Evolutionary conservation across 1,140 invertebrate genomes (phyloP).

Genomic region (Rhyzopertha dominica): DNA sequence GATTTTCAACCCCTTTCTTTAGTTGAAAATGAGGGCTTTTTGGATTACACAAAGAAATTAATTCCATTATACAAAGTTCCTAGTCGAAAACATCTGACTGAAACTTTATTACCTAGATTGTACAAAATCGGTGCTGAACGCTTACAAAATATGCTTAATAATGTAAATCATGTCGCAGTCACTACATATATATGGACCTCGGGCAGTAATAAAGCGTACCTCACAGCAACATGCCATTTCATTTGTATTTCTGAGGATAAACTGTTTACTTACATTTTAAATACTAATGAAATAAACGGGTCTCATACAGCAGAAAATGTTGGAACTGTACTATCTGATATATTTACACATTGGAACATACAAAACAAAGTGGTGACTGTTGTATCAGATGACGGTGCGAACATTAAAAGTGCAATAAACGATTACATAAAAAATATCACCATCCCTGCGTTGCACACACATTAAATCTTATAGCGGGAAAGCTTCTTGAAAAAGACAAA

Average conservation of each 20-base stretch:
- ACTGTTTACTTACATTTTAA: no score
- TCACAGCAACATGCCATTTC: no score
- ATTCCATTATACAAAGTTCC: slow-evolving; percentile 13
- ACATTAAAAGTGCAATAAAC: slow-evolving; percentile 12
- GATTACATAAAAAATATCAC: no score
- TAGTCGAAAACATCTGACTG: slow-evolving; percentile 15
- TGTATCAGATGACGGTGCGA: slow-evolving; percentile 15
- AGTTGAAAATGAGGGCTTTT: slow-evolving; percentile 19
- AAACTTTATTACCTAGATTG: slow-evolving; percentile 3
- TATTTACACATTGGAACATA: slow-evolving; percentile 16
- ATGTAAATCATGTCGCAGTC: slow-evolving; percentile 2
- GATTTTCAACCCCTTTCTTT: slow-evolving; percentile 17
- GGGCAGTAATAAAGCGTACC: no score
- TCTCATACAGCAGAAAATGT: slow-evolving; percentile 8
- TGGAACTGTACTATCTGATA: slow-evolving; percentile 8
- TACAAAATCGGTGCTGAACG: background rate
- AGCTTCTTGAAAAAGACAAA: no score
- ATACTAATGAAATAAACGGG: slow-evolving; percentile 14
- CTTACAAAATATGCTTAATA: slow-evolving; percentile 8
- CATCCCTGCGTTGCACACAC: no score
- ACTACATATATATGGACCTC: no score
- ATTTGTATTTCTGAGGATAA: no score
- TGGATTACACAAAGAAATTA: slow-evolving; percentile 12
- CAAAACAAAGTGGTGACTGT: slow-evolving; percentile 13
- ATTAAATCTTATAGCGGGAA: no score